phyloP scores from a whole-genome alignment of 2,797 vertebrate genomes.

The Benthosema pterotum region DNA sequence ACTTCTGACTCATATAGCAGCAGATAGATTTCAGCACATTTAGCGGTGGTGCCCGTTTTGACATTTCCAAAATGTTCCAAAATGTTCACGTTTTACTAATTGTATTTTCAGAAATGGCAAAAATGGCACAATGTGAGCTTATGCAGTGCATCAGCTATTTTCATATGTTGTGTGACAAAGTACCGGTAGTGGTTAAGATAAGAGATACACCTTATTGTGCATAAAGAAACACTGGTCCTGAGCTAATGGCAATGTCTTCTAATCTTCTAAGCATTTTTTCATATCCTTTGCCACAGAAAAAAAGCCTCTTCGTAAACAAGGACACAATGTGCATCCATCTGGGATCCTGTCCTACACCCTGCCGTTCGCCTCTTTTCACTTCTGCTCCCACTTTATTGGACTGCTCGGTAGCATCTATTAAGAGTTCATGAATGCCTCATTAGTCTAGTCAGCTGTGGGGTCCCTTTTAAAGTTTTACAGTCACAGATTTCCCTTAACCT shows the following conservation, averaged over 20 bases:
- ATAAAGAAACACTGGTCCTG: neutral
- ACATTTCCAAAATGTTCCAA: no score
- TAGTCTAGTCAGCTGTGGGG: conserved; percentile 67
- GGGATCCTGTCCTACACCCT: neutral
- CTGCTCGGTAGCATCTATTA: conserved; percentile 63
- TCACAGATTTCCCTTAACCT: conserved; percentile 70
- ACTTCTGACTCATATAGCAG: conserved; percentile 9
- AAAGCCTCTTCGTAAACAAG: conserved; percentile 6
- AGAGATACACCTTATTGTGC: neutral
- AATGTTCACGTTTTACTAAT: no score
- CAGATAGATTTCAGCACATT: neutral
- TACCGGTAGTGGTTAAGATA: neutral
- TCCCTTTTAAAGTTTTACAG: conserved; percentile 64
- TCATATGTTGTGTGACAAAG: no score
- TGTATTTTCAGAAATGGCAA: no score
- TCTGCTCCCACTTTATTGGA: conserved; percentile 24
- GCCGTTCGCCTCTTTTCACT: neutral
- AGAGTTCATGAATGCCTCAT: conserved; percentile 73
- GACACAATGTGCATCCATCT: conserved; percentile 9
- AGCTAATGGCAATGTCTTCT: neutral
- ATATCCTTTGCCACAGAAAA: conserved; percentile 9
- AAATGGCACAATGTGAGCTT: no score
- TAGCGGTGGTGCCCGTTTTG: no score
- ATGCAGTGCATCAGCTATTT: no score
- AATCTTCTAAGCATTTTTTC: neutral